Base-by-base conservation (phyloP, 2,797 vertebrate species). In the Sebastes oblongus region DNA sequence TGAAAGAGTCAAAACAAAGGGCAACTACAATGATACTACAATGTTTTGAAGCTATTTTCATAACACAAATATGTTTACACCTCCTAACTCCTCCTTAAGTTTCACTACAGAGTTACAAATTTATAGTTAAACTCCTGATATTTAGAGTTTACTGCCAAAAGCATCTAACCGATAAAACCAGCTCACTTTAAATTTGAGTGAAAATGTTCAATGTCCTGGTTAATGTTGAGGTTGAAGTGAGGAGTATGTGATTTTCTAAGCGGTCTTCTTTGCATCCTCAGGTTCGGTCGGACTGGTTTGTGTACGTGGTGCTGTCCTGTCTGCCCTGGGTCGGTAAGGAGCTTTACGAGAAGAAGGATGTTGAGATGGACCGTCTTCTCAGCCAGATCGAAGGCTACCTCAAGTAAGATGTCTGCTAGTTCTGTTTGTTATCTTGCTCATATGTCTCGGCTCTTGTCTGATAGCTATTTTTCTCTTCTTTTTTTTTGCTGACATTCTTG, bases 301-400 rank as follows among this genome's bases (percentile, higher is more conserved):
- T 99, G 76, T 98, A 96, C 39, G 96, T 97, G 0, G 97, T 99
- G 83, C 94, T 99, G 64, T 98, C 97, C 4, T 98, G 97, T 77
- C 95, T 99, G 87, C 98, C 98, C 70, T 99, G 98, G 98, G 98
- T 99, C 58, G 98, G 98, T 5, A 99, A 99, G 90, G 98, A 99
- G 81, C 93, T 99, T 1, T 98, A 99, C 16, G 98, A 99, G 92
- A 99, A 99, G 93, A 99, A 99, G 91, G 98, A 99, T 24, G 98
- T 98, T 14, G 98, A 99, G 86, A 98, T 99, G 96, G 98, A 99
- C 83, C 96, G 97, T 4, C 96, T 99, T 10, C 95, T 99, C 80
- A 96, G 96, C 91, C 97, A 97, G 91, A 95, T 99, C 13, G 98
- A 99, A 93, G 97, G 94, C 83, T 99, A 98, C 87, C 94, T 99